Evolutionary conservation across 37 sponge, comb jelly and placozoan genomes (phyloP).

Genomic region (Lycopodina hypogea): DNA sequence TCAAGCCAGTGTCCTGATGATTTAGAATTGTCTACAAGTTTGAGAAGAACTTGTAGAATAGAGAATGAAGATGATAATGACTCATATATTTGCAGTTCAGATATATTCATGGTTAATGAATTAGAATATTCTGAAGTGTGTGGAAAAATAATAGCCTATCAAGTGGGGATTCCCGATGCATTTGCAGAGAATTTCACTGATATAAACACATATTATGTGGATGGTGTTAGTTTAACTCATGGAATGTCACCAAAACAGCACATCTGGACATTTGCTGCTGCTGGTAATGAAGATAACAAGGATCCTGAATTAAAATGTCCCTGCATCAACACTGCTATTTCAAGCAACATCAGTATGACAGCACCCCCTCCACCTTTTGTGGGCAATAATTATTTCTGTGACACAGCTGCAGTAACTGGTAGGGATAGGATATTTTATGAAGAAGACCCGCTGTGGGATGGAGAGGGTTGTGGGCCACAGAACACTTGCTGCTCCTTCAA

Average conservation of each 20-base stretch:
- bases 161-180: constrained; percentile 10
- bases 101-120: neutral
- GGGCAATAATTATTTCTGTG: constrained; percentile 19
- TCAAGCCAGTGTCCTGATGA: constrained; percentile 7
- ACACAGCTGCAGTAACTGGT: neutral
- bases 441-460: neutral
- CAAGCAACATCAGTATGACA: neutral
- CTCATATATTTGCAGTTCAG: constrained; percentile 2
- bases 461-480: neutral
- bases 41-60: neutral
- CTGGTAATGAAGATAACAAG: neutral
- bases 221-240: constrained; percentile 20
- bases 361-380: constrained; percentile 1
- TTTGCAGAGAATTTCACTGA: neutral
- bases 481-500: neutral
- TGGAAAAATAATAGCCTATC: constrained; percentile 31
- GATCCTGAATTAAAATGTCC: neutral
- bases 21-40: neutral
- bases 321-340: neutral
- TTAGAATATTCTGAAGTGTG: constrained; percentile 22
- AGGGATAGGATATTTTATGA: neutral
- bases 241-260: constrained; percentile 6
- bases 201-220: constrained; percentile 18
- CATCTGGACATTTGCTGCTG: constrained; percentile 29
- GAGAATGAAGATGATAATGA: neutral